phyloP scores from a whole-genome alignment of 2,797 vertebrate genomes.

The Sternotherus odoratus region DNA sequence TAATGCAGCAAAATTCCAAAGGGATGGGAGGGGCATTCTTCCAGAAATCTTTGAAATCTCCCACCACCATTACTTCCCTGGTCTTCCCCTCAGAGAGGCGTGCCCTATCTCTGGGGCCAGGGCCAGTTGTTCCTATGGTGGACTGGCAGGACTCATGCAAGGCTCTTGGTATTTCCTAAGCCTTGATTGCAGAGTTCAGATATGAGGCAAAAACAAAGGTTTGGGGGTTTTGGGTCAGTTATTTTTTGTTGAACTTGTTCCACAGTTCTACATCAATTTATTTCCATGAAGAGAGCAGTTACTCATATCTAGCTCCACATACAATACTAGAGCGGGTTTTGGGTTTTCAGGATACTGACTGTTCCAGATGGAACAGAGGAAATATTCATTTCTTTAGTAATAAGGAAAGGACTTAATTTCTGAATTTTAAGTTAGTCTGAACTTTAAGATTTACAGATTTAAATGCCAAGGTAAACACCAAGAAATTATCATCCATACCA shows the following conservation, averaged over 20 bases:
- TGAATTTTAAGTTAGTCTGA: conserved; percentile 39
- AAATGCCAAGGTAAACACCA: conserved; percentile 57
- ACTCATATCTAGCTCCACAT: background rate
- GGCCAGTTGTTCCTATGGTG: background rate
- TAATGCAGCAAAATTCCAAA: background rate
- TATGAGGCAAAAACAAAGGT: background rate
- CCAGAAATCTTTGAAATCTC: conserved; percentile 37
- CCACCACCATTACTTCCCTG: background rate
- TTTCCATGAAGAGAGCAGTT: background rate
- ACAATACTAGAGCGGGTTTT: background rate
- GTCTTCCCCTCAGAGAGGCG: background rate
- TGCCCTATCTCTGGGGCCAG: background rate
- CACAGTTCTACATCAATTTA: background rate
- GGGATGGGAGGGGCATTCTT: background rate
- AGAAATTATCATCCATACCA: conserved; percentile 50
- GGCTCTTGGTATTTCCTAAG: background rate
- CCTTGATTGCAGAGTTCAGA: background rate
- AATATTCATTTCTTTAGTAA: background rate
- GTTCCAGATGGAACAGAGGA: background rate
- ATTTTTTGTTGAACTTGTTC: background rate
- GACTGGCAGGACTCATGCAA: background rate
- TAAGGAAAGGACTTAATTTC: conserved; percentile 4
- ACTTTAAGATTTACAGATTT: conserved; percentile 37
- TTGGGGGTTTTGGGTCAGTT: background rate
- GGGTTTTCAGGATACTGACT: background rate